These are phyloP conservation scores for Hirtodrosophila trivittata DNA, from an alignment of 2,888 invertebrate species.

Conservation along the genomic window DNA sequence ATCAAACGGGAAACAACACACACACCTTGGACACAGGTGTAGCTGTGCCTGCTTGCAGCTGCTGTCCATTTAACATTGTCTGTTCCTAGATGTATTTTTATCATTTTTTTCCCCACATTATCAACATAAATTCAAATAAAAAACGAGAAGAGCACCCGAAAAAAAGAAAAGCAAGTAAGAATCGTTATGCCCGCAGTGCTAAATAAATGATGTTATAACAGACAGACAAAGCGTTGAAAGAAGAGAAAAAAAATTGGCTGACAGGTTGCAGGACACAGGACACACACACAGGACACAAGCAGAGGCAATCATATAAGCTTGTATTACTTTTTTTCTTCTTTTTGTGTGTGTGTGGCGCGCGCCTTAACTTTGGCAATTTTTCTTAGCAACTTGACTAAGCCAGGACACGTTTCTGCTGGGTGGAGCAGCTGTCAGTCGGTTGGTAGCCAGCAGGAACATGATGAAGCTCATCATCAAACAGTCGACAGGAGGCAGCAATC, in stretches of 20 bases:
- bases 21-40: conserved; percentile 44
- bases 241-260: conserved; percentile 30
- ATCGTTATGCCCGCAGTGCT: conserved; percentile 56
- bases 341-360: not conserved
- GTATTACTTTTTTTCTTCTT: conserved; percentile 11
- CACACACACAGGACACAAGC: conserved; percentile 27
- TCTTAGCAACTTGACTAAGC: conserved; percentile 72
- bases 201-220: conserved; percentile 79
- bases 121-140: conserved; percentile 76
- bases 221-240: conserved; percentile 49
- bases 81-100: conserved; percentile 29
- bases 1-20: conserved; percentile 50
- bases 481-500: conserved; percentile 19
- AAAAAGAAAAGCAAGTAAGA: conserved; percentile 25
- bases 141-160: conserved; percentile 4
- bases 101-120: conserved; percentile 60
- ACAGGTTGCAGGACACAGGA: conserved; percentile 42
- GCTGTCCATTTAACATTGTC: conserved; percentile 54
- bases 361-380: conserved; percentile 64
- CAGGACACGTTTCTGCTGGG: conserved; percentile 60
- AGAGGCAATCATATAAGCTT: conserved; percentile 39
- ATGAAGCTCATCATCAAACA: conserved; percentile 69
- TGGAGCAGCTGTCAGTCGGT: conserved; percentile 60
- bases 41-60: conserved; percentile 30
- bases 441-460: conserved; percentile 50